Evolutionary conservation across 2,888 invertebrate species (phyloP).

Genomic region (Phyllotreta striolata): DNA sequence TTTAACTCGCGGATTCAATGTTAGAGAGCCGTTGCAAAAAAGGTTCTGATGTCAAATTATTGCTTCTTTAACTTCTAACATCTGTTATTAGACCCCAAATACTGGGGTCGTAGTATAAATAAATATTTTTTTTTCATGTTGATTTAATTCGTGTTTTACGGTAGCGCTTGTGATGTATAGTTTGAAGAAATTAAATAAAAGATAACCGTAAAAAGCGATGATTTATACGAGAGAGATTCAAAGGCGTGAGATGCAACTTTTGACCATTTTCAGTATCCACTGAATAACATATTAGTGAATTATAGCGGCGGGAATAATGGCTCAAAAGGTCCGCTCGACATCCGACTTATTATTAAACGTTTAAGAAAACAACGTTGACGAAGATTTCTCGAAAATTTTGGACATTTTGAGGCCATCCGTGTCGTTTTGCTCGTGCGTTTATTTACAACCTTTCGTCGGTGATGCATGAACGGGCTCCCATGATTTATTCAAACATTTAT

Average conservation of each 20-base stretch:
- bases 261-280: background rate
- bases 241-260: constrained; percentile 3
- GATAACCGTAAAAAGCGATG: too few species aligned
- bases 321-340: constrained; percentile 17
- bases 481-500: constrained; percentile 31
- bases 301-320: constrained; percentile 8
- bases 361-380: constrained; percentile 18
- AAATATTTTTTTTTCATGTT: too few species aligned
- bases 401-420: constrained; percentile 37
- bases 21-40: constrained; percentile 18
- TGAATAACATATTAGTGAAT: constrained; percentile 7
- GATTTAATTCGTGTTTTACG: too few species aligned
- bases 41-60: constrained; percentile 34
- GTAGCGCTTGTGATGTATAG: too few species aligned
- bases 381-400: constrained; percentile 33
- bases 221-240: background rate
- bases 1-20: constrained; percentile 29
- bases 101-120: too few species aligned
- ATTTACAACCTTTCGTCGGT: constrained; percentile 36
- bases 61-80: constrained; percentile 8
- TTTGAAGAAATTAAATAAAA: too few species aligned
- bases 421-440: constrained; percentile 29
- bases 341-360: constrained; percentile 29
- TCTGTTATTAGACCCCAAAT: too few species aligned
- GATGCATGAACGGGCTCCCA: constrained; percentile 34